These are phyloP conservation scores for Leptobrachium leishanense DNA, from an alignment of 2,113 vertebrate genomes.

Conservation along the genomic window DNA sequence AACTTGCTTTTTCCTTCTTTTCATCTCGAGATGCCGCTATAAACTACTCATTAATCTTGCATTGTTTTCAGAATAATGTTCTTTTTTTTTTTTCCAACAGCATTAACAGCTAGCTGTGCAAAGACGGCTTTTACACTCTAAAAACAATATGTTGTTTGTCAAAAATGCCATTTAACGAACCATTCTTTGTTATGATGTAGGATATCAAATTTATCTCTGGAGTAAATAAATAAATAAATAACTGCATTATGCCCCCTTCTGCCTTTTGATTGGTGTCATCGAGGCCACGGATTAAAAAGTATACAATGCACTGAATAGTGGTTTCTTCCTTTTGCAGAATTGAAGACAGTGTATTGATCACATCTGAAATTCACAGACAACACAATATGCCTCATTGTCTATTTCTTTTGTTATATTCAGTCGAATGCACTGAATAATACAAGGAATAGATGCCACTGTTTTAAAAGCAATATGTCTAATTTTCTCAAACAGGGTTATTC, in stretches of 20 bases:
- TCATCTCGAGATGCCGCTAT: constrained; percentile 6
- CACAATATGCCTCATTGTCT: neutral
- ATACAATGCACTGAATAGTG: no score
- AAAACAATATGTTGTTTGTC: constrained; percentile 8
- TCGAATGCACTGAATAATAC: no score
- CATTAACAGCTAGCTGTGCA: constrained; percentile 5
- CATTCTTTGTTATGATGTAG: neutral
- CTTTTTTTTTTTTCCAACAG: neutral
- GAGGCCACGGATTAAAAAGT: neutral
- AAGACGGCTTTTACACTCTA: neutral
- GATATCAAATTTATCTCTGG: neutral
- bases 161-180: neutral
- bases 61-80: constrained; percentile 25
- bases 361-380: neutral
- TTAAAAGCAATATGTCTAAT: no score
- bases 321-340: neutral
- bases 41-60: constrained; percentile 33
- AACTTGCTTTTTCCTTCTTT: constrained; percentile 20
- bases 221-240: neutral
- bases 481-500: no score
- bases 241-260: neutral
- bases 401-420: neutral
- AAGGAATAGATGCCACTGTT: no score
- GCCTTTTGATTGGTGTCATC: neutral
- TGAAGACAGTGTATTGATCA: neutral